A percentile compares a stretch with the other conserved stretches of the same genome.
Evolutionary conservation across 2,113 vertebrate species (phyloP).

Genomic region (Neomonachus schauinslandi): DNA sequence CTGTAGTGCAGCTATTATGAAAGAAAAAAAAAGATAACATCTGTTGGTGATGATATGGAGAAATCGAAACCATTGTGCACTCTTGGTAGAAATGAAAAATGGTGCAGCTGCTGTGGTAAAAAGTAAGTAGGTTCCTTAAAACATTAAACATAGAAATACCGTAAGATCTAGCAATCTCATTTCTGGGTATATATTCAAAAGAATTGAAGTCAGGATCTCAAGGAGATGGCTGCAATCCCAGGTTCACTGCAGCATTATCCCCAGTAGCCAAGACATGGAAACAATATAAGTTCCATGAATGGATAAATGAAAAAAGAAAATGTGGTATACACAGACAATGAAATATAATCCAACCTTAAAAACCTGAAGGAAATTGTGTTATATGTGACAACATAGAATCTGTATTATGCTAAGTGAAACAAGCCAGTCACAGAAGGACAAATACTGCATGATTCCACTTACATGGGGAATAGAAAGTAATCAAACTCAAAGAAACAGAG

Average conservation of each 20-base stretch:
- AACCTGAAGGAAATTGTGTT: background rate
- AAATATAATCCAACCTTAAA: background rate
- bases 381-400: background rate
- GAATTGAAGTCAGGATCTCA: background rate
- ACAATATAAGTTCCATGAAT: background rate
- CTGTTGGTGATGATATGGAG: background rate
- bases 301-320: background rate
- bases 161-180: background rate
- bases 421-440: background rate
- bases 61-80: background rate
- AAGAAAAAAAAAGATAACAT: background rate
- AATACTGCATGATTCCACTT: background rate
- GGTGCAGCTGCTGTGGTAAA: background rate
- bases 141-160: background rate
- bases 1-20: background rate
- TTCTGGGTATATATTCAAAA: background rate
- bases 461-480: background rate
- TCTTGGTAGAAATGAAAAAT: background rate
- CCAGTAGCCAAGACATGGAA: background rate
- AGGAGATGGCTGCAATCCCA: background rate
- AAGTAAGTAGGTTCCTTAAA: background rate
- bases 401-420: background rate
- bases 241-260: background rate
- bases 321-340: fast-evolving
- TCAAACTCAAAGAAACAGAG: background rate